Base-by-base conservation (phyloP, 1,140 invertebrate genomes). In the Drosophila eugracilis region DNA sequence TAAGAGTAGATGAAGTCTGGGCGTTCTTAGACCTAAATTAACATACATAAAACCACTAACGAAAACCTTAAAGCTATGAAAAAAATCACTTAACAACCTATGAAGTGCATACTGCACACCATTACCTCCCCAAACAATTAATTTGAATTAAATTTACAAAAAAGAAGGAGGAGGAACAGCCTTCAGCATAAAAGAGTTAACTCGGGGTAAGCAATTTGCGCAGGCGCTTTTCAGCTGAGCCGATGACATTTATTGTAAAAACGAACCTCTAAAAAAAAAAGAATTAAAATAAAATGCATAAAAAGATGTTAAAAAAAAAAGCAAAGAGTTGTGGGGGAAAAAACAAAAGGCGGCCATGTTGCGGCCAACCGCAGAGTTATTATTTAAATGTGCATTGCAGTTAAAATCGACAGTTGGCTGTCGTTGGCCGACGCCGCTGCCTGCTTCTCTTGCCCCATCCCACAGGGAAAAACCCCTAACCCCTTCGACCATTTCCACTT, bases 331-430 rank as follows among this genome's bases (percentile, higher is more conserved):
- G 50, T 41, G 57, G 57, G n/a, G n/a, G n/a, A n/a, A n/a, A 77
- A 88, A 78, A 88, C 84, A 86, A 88, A 88, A 88, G 78, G 57
- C 83, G 71, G 83, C 84, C 83, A 88, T 83, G 83, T 72, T 86
- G 81, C 73, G 78, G 83, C 83, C 75, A 83, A 88, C 83, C 83
- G 83, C 83, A 88, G 83, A 75, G 78, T 88, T 86, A 86, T 86
- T 86, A 86, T 86, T 86, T 86, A 86, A 86, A 86, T 86, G 83
- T 88, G 74, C 81, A 81, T 74, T 75, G 69, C 75, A 65, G 42
- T 55, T 63, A 84, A 86, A 86, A 86, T 89, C 85, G 85, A 89
- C 85, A 89, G 85, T 89, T 88, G 83, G 63, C 65, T 70, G 78
- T 52, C 60, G 36, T 17, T 50, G 19, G 17, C 53, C 26, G n/a